Base-by-base conservation (phyloP, 2,797 vertebrate genomes). In the Sebastes miniatus region DNA sequence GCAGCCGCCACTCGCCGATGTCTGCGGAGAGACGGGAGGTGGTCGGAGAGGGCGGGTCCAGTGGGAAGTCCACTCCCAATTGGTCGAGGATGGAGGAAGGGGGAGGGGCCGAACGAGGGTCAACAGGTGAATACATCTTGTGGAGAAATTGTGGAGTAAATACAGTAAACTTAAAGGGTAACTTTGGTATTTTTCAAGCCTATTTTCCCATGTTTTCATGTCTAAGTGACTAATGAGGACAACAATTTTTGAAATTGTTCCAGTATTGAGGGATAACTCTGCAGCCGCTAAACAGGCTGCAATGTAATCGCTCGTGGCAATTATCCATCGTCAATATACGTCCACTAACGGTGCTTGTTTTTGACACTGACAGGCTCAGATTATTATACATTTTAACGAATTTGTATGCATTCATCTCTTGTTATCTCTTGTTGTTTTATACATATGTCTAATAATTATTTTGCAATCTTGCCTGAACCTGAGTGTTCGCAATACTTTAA, bases 71-170 rank as follows among this genome's bases (percentile, higher is more conserved):
- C 71, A 97, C 97, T 9, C 95, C 97, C 69, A 97, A 95, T 90
- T 98, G 98, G 98, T 97, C 97, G 7, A 96, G 97, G 79, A 97
- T 96, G 80, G 98, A 99, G 80, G 98, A 98, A 54, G 90, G 91
- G 0, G 94, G 93, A 32, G 89, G 89, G 62, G 50, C 29, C 2
- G 94, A 95, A 29, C 78, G 93, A 75, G 90, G 87, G 6, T 89
- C 93, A 34, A 77, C 92, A 89, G 93, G 93, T 95, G 36, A 86
- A 59, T 66, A 34, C 3, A 29, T 47, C 5, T 50, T 61, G 4
- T 20, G n/a, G 32, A 29, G 29, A 76, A 47, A 9, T 5, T 7
- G 3, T 32, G 8, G 24, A 25, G 25, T 34, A 16, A 57, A 24
- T 39, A 18, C 18, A 18, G 13, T 64, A 12, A 66, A 61, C 2